Conservation (phyloP, 2,797 vertebrate genomes). For the Parauchenoglanis ngamensis region DNA sequence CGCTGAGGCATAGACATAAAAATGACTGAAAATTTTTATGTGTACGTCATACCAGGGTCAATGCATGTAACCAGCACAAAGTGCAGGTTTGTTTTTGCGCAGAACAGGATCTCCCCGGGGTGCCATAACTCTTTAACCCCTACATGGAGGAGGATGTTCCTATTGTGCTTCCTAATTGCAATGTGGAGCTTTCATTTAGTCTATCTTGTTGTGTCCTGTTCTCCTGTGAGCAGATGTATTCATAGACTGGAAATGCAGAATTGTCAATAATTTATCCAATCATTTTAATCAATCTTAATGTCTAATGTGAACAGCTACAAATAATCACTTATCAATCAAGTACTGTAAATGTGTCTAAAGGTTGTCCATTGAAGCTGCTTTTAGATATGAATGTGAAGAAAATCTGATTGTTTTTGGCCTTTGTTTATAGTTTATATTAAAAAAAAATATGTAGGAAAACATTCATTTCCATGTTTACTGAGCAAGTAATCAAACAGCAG, state of each 20-base stretch:
- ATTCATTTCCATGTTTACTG: neutral
- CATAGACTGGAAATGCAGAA: slow-evolving; percentile 21
- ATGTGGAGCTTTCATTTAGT: slow-evolving; percentile 78
- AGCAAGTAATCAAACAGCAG: neutral
- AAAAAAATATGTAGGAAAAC: neutral
- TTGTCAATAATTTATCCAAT: neutral
- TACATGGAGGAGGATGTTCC: slow-evolving; percentile 77
- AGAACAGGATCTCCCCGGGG: slow-evolving; percentile 72
- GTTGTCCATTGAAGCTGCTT: neutral
- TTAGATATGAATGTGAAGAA: too few relatives aligned
- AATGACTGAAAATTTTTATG: slow-evolving; percentile 35
- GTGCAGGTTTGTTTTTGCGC: slow-evolving; percentile 73
- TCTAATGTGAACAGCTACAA: neutral
- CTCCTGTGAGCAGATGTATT: slow-evolving; percentile 37
- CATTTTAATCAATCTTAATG: neutral
- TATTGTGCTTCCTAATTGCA: slow-evolving; percentile 83
- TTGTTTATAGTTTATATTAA: neutral
- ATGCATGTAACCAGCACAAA: slow-evolving; percentile 55
- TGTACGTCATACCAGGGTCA: slow-evolving; percentile 45
- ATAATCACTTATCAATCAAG: too few relatives aligned
- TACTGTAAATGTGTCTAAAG: neutral
- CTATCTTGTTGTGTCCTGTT: slow-evolving; percentile 64
- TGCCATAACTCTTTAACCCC: slow-evolving; percentile 74
- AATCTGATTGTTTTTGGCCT: neutral
- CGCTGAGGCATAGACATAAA: slow-evolving; percentile 13